Percentiles rank a stretch among this genome's conserved stretches.
Evolutionary conservation across 2,113 vertebrate species (phyloP).

Genomic region (Proterorhinus semilunaris): DNA sequence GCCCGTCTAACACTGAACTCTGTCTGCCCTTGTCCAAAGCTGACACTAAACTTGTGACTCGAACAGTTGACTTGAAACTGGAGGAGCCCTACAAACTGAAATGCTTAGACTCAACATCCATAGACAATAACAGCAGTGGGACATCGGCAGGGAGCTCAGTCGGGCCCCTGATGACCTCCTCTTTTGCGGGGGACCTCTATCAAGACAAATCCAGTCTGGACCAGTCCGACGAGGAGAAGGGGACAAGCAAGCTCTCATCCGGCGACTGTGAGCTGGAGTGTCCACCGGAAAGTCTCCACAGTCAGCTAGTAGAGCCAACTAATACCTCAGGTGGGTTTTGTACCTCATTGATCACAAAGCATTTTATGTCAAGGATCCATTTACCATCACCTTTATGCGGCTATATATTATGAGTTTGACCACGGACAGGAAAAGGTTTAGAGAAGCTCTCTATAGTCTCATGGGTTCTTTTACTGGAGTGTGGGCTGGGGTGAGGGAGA

Average conservation of each 20-base stretch:
- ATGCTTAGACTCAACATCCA: conserved; percentile 72
- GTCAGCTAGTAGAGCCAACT: conserved; percentile 69
- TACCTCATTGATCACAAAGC: background rate
- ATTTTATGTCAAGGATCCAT: background rate
- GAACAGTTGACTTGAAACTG: conserved; percentile 31
- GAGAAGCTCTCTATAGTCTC: too few relatives aligned
- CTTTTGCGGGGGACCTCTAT: conserved; percentile 55
- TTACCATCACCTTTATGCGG: background rate
- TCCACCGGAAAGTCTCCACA: conserved; percentile 63
- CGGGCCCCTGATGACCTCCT: conserved; percentile 49
- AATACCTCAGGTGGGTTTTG: conserved; percentile 71
- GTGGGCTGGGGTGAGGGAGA: too few relatives aligned
- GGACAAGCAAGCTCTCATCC: conserved; percentile 63
- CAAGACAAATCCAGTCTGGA: conserved; percentile 41
- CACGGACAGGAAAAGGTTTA: too few relatives aligned
- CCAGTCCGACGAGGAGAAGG: conserved; percentile 48
- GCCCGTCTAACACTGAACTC: conserved; percentile 60
- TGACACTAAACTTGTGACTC: conserved; percentile 34
- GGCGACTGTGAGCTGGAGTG: conserved; percentile 61
- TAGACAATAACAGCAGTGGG: conserved; percentile 22
- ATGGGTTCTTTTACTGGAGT: too few relatives aligned
- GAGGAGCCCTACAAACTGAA: conserved; percentile 61
- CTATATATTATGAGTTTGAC: too few relatives aligned
- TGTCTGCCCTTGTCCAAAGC: conserved; percentile 67
- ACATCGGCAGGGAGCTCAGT: conserved; percentile 36